Base-by-base conservation (phyloP, 2,888 invertebrate genomes). In the Heteromyza rotundicornis region DNA sequence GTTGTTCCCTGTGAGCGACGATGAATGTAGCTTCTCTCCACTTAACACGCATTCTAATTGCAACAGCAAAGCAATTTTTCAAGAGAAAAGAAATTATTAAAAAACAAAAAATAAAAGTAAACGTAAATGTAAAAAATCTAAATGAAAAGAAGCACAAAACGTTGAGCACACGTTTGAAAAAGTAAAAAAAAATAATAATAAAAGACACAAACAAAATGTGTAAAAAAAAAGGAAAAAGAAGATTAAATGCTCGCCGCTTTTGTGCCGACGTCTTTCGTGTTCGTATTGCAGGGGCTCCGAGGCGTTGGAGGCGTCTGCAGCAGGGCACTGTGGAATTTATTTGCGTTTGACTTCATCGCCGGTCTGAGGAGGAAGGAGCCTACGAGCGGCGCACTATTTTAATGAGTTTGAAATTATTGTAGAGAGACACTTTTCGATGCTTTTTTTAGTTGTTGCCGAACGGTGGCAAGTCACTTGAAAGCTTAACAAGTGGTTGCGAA, bases 31-130 rank as follows among this genome's bases (percentile, higher is more conserved):
- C 69, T 73, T 47, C 20, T 32, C 20, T 60, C 70, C 80, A 77
- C 77, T 78, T 79, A 79, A 78, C 79, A 79, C 79, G 80, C 78
- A 79, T 79, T 79, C 79, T 80, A 79, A 80, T 79, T 79, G 80
- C 80, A 75, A 69, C 65, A 70, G 70, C 67, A 72, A 72, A 69
- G 70, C 68, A 67, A 65, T 64, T 64, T 19, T 47, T 60, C 14
- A 3, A 40, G n/a, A n/a, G 12, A 40, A 40, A 40, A 40, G 74
- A 75, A 74, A 77, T 75, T 70, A 74, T 77, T 75, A 75, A 74
- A 70, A 47, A 47, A 14, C 17, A 47, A 47, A 14, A 47, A 5
- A 14, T 19, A 14, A 17, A 14, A 3, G 47, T 17, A 17, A 47
- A 47, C 17, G 7, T n/a, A n/a, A 8, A n/a, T n/a, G 40, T n/a